Base-by-base conservation (phyloP, 2,113 vertebrate genomes). In the Sarotherodon lohbergeri region DNA sequence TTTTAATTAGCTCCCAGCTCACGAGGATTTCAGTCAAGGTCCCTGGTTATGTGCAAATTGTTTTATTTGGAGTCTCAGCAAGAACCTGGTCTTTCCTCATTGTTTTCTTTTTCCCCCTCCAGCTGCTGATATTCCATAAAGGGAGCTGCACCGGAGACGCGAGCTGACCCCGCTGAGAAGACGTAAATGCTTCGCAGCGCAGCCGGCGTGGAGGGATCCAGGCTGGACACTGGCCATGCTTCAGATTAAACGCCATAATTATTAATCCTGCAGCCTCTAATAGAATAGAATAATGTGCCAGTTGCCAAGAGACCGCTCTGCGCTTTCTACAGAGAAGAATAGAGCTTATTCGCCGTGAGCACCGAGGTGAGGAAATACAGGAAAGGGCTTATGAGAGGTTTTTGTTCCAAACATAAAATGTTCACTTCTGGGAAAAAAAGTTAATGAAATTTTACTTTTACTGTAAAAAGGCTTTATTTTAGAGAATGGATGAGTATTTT, bases 1-100 rank as follows among this genome's bases (percentile, higher is more conserved):
- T 90, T 94, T 93, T 94, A 93, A 94, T 95, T 93, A 90, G 88
- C 93, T 93, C 84, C 86, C 81, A 80, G 87, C 86, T 90, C 61
- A 7, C 68, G 73, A 89, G 83, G 87, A 88, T 90, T 92, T 80
- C 78, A 90, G 61, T 83, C 93, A 55, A 91, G 85, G 83, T 94
- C 89, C 78, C 86, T 8, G 36, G 84, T 87, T 86, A 85, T 80
- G 88, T 79, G 94, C 87, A 93, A 92, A 95, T 85, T 79, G 87
- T 93, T 95, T 91, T 92, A 94, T 94, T 91, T 88, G 90, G 90
- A 90, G 71, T 87, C 91, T 86, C 86, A 32, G 86, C 73, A 29
- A 92, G 88, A 87, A 88, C 66, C 54, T 56, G 54, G 63, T 82
- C 71, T 76, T 50, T 90, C 7, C 66, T 86, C 82, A 24, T 55